Percentiles rank a stretch among this genome's conserved stretches.
Evolutionary conservation across 2,888 invertebrate genomes (phyloP).

Genomic region (Tricholauxania praeusta): DNA sequence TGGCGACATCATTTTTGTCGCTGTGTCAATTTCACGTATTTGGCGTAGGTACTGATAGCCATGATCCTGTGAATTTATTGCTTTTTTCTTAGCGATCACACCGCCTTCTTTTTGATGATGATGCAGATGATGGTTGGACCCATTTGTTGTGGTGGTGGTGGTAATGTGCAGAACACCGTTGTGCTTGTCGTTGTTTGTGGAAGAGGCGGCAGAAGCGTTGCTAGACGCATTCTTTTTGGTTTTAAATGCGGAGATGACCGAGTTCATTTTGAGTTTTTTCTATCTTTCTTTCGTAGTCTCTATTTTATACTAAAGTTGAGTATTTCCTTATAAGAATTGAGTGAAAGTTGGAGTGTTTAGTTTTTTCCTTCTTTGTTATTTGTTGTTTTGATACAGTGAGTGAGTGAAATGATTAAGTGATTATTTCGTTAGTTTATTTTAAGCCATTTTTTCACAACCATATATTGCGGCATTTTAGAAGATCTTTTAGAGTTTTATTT

Average conservation of each 20-base stretch:
- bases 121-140: constrained; percentile 28
- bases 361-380: not conserved
- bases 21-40: constrained; percentile 67
- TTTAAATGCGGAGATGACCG: constrained; percentile 68
- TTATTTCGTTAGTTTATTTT: constrained; percentile 3
- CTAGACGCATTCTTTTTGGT: constrained; percentile 56
- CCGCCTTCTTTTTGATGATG: constrained; percentile 42
- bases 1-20: constrained; percentile 64
- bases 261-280: constrained; percentile 63
- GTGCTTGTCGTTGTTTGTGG: constrained; percentile 38
- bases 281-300: not conserved
- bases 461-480: constrained; percentile 12
- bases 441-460: constrained; percentile 21
- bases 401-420: constrained; percentile 24
- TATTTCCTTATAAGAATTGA: not conserved
- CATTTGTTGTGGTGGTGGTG: constrained; percentile 33
- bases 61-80: constrained; percentile 61
- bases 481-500: not conserved
- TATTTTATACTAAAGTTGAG: not conserved
- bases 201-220: constrained; percentile 26
- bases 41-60: constrained; percentile 67
- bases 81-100: constrained; percentile 51
- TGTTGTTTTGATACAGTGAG: not conserved
- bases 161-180: constrained; percentile 37
- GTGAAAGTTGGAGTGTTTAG: not conserved